A percentile compares a stretch with the other conserved stretches of the same genome.
phyloP scores from a whole-genome alignment of 2,113 vertebrate genomes.

The Malurus elegans region DNA sequence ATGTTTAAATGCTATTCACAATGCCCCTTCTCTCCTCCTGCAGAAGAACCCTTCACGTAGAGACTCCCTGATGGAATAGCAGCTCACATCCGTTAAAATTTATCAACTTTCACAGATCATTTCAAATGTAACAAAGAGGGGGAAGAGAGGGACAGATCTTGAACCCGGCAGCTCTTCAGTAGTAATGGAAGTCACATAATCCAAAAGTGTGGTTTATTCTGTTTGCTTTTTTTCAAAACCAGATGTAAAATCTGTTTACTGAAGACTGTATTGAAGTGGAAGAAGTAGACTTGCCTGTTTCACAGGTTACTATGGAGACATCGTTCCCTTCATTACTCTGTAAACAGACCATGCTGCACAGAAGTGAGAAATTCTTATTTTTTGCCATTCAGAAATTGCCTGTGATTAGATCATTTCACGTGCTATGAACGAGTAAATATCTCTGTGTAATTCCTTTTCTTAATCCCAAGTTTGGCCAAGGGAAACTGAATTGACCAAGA shows the following conservation, averaged over 20 bases:
- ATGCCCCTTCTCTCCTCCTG: neutral
- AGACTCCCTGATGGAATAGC: neutral
- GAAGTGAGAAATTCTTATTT: conserved; percentile 5
- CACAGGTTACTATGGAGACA: conserved; percentile 56
- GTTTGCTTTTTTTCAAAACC: neutral
- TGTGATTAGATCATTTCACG: neutral
- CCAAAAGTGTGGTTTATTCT: neutral
- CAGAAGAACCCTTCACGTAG: neutral
- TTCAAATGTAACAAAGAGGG: neutral
- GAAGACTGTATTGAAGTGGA: neutral
- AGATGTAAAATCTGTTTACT: neutral
- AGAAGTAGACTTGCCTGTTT: conserved; percentile 15
- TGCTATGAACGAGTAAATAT: neutral
- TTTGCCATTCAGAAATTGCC: neutral
- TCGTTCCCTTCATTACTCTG: conserved; percentile 19
- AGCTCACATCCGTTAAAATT: neutral
- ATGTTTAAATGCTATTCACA: neutral
- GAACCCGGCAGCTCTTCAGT: neutral
- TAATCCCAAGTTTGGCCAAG: neutral
- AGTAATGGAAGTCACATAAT: neutral
- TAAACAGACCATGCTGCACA: conserved; percentile 3
- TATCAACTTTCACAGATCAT: neutral
- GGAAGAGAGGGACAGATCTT: neutral
- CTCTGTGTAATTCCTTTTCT: neutral
- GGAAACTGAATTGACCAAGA: neutral